Base-by-base conservation (phyloP, 2,113 vertebrate species). In the Spheniscus mendiculus region DNA sequence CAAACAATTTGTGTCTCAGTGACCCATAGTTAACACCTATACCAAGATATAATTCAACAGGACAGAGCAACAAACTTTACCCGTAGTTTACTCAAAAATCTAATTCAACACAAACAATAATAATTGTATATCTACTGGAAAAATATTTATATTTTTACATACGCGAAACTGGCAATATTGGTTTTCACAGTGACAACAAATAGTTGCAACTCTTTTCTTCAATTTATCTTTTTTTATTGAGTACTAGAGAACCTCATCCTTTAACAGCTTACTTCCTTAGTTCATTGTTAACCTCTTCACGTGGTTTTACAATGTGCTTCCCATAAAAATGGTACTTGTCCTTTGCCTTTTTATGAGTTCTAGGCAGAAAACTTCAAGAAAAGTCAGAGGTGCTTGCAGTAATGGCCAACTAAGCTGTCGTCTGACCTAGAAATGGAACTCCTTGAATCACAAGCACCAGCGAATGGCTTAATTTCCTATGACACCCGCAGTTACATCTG, bases 401-500 rank as follows among this genome's bases (percentile, higher is more conserved):
- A 89, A 85, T 77, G 91, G 78, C 58, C 71, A 93, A 45, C 66
- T 84, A 61, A 96, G 59, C 77, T 87, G 58, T 85, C 42, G 6
- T 85, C 89, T 96, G 92, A 94, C 87, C 86, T 93, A 95, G 89
- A 93, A 96, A 95, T 56, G 55, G 83, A 91, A 77, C 70, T 90
- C 83, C 70, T 85, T 87, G 66, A 94, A 84, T 91, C 61, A 69
- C 62, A 72, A 85, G 78, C 72, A 58, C 77, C 59, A 96, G 49
- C 42, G 81, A 89, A 79, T 5, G 11, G 25, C 70, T 85, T 95
- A 65, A 97, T 94, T 94, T 95, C 73, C 77, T 82, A 0, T 73
- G 93, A 82, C 91, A 96, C 91, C 91, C 91, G 84, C 77, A 89
- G 70, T 62, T 95, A 82, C 81, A 94, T 87, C 96, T 97, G 94